Evolutionary conservation across 2,113 vertebrate species (phyloP).

Genomic region (Rhinogobius similis): DNA sequence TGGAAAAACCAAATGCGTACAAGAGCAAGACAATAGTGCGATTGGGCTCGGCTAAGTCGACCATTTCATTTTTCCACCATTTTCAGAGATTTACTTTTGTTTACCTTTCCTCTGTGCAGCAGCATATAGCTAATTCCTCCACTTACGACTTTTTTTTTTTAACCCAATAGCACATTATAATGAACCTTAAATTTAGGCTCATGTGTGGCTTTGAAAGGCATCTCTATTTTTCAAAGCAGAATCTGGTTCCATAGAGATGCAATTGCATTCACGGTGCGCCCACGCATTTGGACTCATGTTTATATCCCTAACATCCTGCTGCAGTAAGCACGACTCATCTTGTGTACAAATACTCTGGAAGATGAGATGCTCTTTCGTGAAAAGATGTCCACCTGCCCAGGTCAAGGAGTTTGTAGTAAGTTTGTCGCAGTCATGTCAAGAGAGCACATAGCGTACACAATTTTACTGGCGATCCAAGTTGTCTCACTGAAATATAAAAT

Average conservation of each 20-base stretch:
- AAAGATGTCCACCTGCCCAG: conserved; percentile 72
- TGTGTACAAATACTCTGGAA: conserved; percentile 73
- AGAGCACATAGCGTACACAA: not conserved
- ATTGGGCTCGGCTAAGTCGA: conserved; percentile 56
- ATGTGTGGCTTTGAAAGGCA: conserved; percentile 49
- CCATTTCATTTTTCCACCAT: conserved; percentile 58
- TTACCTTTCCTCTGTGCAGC: conserved; percentile 25
- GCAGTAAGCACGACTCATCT: conserved; percentile 69
- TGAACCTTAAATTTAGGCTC: conserved; percentile 44
- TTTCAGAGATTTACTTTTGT: conserved; percentile 49
- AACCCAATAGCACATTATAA: conserved; percentile 44
- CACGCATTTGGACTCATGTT: conserved; percentile 49
- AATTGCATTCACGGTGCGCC: conserved; percentile 16
- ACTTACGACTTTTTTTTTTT: conserved; percentile 43
- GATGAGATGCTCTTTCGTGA: conserved; percentile 44
- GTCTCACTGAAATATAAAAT: not conserved
- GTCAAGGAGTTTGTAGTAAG: conserved; percentile 53
- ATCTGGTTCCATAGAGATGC: conserved; percentile 34
- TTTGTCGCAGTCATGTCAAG: not conserved
- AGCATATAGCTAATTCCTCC: conserved; percentile 12
- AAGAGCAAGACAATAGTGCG: conserved; percentile 61
- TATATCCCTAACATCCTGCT: conserved; percentile 75
- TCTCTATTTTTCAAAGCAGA: conserved; percentile 28
- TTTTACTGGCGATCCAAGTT: too few species aligned
- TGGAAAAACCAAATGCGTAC: conserved; percentile 78